Percentiles rank a stretch among this genome's conserved stretches.
Conservation (phyloP, 2,113 vertebrate species). For the Psettodes erumei region DNA sequence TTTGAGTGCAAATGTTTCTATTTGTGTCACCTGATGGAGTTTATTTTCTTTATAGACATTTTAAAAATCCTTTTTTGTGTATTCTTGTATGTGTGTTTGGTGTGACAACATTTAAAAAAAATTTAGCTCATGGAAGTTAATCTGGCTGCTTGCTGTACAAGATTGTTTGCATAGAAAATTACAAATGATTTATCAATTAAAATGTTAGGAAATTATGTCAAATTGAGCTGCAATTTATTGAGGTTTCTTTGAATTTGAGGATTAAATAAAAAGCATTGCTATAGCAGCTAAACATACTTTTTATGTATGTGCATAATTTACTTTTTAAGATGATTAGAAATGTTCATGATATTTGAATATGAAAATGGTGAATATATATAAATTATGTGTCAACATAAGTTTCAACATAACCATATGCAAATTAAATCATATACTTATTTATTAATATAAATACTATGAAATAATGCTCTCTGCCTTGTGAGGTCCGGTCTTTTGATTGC, state of each 20-base stretch:
- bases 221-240: neutral
- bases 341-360: neutral
- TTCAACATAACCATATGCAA: no score
- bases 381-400: no score
- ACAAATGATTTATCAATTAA: neutral
- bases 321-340: neutral
- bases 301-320: no score
- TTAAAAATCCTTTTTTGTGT: neutral
- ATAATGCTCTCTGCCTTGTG: no score
- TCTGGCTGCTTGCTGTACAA: neutral
- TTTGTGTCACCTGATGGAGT: neutral
- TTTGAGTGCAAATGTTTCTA: no score
- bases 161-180: neutral
- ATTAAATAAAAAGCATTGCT: no score
- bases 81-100: neutral
- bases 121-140: neutral
- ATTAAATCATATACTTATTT: no score
- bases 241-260: neutral
- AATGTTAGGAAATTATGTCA: neutral
- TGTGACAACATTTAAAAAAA: conserved; percentile 20
- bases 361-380: neutral
- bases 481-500: conserved; percentile 11
- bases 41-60: neutral
- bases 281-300: no score
- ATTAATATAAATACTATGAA: no score